A percentile compares a stretch with the other conserved stretches of the same genome.
Conservation (phyloP, 2,888 invertebrate species). For the Lamproptera curius region DNA sequence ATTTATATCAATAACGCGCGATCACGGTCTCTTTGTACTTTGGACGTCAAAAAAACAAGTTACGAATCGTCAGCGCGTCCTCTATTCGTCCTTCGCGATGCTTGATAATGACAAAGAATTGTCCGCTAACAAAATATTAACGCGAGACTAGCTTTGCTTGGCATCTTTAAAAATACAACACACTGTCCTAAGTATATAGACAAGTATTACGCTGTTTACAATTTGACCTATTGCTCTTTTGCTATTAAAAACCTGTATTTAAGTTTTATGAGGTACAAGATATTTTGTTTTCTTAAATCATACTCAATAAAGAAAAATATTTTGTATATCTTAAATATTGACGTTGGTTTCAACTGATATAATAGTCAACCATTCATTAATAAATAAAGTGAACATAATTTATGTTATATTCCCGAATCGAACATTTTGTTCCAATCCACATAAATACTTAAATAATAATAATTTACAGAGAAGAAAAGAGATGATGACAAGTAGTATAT, state of each 20-base stretch:
- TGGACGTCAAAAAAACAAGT: constrained; percentile 2
- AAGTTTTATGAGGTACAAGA: background rate
- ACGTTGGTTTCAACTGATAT: too few relatives aligned
- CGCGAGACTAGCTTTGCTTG: background rate
- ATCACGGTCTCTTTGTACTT: constrained; percentile 2
- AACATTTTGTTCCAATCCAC: too few relatives aligned
- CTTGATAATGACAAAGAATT: background rate
- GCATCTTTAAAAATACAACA: background rate
- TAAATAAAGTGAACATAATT: too few relatives aligned
- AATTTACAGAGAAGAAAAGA: too few relatives aligned
- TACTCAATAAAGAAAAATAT: too few relatives aligned
- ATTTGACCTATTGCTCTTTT: background rate
- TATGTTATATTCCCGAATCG: too few relatives aligned
- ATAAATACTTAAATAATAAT: too few relatives aligned
- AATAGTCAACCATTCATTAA: too few relatives aligned
- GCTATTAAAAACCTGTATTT: background rate
- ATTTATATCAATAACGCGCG: constrained; percentile 14
- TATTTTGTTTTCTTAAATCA: too few relatives aligned
- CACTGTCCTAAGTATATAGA: background rate
- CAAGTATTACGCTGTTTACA: background rate
- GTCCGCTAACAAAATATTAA: background rate
- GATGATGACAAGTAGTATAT: background rate
- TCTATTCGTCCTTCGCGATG: background rate
- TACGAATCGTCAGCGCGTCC: background rate
- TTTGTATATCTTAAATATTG: too few relatives aligned